Evolutionary conservation across 2,888 invertebrate genomes (phyloP), one percentile per base, ranked within the genome.

Genomic region (Laspeyria flexula): DNA sequence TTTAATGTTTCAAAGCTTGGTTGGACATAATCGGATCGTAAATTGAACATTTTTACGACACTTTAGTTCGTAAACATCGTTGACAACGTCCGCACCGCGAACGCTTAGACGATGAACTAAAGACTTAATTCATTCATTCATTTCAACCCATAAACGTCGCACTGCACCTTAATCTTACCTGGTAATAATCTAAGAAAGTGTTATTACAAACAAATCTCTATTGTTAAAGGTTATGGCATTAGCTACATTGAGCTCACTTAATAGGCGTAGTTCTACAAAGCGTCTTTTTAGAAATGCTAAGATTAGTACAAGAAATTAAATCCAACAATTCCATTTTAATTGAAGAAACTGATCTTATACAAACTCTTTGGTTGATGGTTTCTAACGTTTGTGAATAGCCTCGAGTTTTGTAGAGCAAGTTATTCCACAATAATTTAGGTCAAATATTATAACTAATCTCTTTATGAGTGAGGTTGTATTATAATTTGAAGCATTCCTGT

Each of bases 1-100:
- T 54, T 70, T 72, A 71, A 71, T 70, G 68, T 63, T 63, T 55
- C 60, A 44, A 57, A 72, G 63, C 64, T 63, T 48, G 52, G 49
- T 66, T 53, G 63, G 62, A 67, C 59, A 54, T 65, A 67, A 63
- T 62, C 55, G 52, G 53, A 50, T 67, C 69, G 65, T 75, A 70
- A 73, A 75, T 67, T 67, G 55, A 55, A 65, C 55, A 58, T 60
- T 65, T 73, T 73, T 67, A 71, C 45, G 62, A 56, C 33, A 21
- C 34, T 43, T 55, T 65, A 53, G 45, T 62, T 59, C 52, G 55
- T 49, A 55, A 57, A 62, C 37, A 48, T 62, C 25, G 29, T 10
- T 25, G 37, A 50, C 47, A 55, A 46, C 54, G 51, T 55, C 57
- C 31, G 55, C 61, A 60, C 65, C 51, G 51, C 52, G 39, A 49